Percentiles rank a stretch among this genome's conserved stretches.
Conservation (phyloP, 1,140 invertebrate genomes). For the Hyposmocoma kahamanoa region DNA sequence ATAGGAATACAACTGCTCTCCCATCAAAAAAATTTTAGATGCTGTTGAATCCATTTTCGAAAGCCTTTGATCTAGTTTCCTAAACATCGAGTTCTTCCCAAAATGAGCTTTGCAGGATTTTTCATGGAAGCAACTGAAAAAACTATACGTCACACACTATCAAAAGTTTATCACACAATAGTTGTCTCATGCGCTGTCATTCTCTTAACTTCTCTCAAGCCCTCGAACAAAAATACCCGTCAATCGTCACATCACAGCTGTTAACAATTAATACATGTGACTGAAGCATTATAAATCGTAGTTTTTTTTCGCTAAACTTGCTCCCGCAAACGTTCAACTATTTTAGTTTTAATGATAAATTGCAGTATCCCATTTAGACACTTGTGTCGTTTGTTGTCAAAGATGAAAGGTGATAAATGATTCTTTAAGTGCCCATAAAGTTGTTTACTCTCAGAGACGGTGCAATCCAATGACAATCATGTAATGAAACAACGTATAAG, state of each 20-base stretch:
- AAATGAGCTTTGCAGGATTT: no score
- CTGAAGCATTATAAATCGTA: slow-evolving; percentile 46
- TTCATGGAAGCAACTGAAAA: not conserved
- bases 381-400: not conserved
- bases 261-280: slow-evolving; percentile 32
- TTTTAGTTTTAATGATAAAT: slow-evolving; percentile 60
- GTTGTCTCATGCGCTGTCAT: not conserved
- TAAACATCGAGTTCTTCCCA: no score
- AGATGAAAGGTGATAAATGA: not conserved
- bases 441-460: not conserved
- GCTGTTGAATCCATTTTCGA: no score
- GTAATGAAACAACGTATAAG: not conserved
- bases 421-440: not conserved
- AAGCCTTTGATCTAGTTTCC: no score
- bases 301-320: slow-evolving; percentile 50
- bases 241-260: slow-evolving; percentile 28
- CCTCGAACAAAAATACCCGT: slow-evolving; percentile 10
- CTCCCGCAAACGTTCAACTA: slow-evolving; percentile 59
- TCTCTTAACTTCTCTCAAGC: slow-evolving; percentile 1
- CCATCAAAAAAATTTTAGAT: no score
- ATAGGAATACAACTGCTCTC: no score
- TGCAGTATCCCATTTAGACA: slow-evolving; percentile 23
- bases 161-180: not conserved
- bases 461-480: not conserved
- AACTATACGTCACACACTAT: not conserved